Base-by-base conservation (phyloP, 2,113 vertebrate species). In the Hemicordylus capensis region DNA sequence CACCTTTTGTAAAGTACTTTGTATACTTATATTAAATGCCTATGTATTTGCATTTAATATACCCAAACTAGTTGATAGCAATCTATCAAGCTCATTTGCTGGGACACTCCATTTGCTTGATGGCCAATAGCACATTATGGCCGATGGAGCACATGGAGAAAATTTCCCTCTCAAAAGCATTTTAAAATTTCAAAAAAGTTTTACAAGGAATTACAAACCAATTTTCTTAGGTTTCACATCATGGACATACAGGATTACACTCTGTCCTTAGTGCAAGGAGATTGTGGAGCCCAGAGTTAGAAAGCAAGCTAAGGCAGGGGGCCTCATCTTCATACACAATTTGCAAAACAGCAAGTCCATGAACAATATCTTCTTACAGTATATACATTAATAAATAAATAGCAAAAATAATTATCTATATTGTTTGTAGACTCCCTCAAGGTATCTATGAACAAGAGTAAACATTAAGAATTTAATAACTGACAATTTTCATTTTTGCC, bases 331-430 rank as follows among this genome's bases (percentile, higher is more conserved):
- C 84, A 61, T 19, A 73, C 1, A n/a, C 15, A 26, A 58, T 92
- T 82, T 79, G 75, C 39, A 48, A 85, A 22, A n/a, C 42, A 51
- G 3, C 12, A 82, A 82, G 73, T n/a, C n/a, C 9, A 28, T 28
- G 19, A 9, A 39, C 78, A 37, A 48, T 4, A 58, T 12, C 34
- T 42, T 79, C 17, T 56, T 76, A 79, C 22, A 54, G 81, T 67
- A 81, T 85, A 39, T 48, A 87, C 83, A 80, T 82, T 24, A 89
- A 81, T 31, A 84, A 85, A 87, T 44, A 85, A 11, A 54, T 20
- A 66, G n/a, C 82, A 88, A 20, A 14, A 85, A 82, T 15, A 84
- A 44, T 17, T 51, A 24, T 0, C 75, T 11, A 9, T 2, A 67
- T 37, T 58, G 24, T 31, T 8, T 82, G 44, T 73, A 44, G 78